Percentiles rank a stretch among this genome's conserved stretches.
Conservation (phyloP, 2,888 invertebrate genomes). For the Acrobasis repandana region DNA sequence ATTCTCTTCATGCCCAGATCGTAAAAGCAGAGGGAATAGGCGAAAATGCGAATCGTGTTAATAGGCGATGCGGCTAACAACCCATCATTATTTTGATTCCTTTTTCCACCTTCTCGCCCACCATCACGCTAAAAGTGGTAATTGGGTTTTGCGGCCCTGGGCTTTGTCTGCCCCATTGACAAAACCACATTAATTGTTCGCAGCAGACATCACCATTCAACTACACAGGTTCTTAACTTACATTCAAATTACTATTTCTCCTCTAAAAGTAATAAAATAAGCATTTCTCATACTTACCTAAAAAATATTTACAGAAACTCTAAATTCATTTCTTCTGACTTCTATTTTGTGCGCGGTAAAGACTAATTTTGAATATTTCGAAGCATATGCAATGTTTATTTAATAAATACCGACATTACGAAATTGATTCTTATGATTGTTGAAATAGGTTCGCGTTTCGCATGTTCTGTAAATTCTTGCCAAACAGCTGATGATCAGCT, state of each 20-base stretch:
- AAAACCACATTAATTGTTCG: no score
- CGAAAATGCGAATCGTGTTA: no score
- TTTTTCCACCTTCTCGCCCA: no score
- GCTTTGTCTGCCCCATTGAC: no score
- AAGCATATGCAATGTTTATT: background rate
- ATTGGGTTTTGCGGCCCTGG: no score
- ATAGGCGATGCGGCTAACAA: no score
- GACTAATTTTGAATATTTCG: background rate
- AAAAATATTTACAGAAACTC: background rate
- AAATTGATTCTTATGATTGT: background rate
- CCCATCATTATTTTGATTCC: no score
- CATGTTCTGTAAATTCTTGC: slow-evolving; percentile 1
- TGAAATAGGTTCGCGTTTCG: slow-evolving; percentile 11
- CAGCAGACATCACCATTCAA: background rate
- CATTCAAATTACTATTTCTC: slow-evolving; percentile 4
- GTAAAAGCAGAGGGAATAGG: no score
- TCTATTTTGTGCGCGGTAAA: background rate
- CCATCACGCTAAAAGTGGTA: no score
- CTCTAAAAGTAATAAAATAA: background rate
- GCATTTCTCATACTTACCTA: background rate
- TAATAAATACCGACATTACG: background rate
- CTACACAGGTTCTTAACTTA: background rate
- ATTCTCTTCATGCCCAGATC: no score
- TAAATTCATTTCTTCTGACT: background rate
- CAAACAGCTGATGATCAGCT: slow-evolving; percentile 64